Evolutionary conservation across 2,888 invertebrate genomes (phyloP).

Genomic region (Acrobeloides nanus): DNA sequence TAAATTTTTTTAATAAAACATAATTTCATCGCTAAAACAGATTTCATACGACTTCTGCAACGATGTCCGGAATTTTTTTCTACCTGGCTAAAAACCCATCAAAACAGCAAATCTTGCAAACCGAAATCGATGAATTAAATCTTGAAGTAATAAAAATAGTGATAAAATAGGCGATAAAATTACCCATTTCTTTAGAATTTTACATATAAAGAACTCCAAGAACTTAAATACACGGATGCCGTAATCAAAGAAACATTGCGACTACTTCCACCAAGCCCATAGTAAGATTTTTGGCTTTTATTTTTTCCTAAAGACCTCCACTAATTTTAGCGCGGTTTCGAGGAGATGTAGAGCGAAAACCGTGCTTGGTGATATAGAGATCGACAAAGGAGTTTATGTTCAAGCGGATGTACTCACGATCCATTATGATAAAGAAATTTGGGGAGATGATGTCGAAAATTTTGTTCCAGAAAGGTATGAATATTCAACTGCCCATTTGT

Average conservation of each 20-base stretch:
- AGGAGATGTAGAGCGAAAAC: conserved; percentile 31
- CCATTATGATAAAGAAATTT: conserved; percentile 32
- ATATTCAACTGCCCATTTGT: too few species aligned
- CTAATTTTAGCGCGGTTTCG: conserved; percentile 29
- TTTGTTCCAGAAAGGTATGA: conserved; percentile 40
- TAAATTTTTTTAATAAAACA: conserved; percentile 53
- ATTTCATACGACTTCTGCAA: conserved; percentile 58
- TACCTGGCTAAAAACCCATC: conserved; percentile 56
- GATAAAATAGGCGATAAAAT: too few species aligned
- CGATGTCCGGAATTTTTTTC: conserved; percentile 56
- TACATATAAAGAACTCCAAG: conserved; percentile 31
- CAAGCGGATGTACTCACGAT: conserved; percentile 33
- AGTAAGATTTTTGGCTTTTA: conserved; percentile 7
- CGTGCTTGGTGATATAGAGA: conserved; percentile 25
- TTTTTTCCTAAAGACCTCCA: not conserved
- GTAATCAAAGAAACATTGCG: conserved; percentile 42
- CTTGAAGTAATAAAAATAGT: too few species aligned
- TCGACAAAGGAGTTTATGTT: conserved; percentile 34
- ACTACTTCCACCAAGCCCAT: conserved; percentile 29
- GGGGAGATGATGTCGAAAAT: conserved; percentile 38
- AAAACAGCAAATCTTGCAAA: conserved; percentile 53
- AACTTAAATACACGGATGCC: conserved; percentile 37
- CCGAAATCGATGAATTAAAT: conserved; percentile 35
- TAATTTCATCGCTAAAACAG: too few species aligned
- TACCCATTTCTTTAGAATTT: conserved; percentile 19